Evolutionary conservation across 2,113 vertebrate species (phyloP), one percentile per base, ranked within the genome.

Genomic region (Notothenia coriiceps): DNA sequence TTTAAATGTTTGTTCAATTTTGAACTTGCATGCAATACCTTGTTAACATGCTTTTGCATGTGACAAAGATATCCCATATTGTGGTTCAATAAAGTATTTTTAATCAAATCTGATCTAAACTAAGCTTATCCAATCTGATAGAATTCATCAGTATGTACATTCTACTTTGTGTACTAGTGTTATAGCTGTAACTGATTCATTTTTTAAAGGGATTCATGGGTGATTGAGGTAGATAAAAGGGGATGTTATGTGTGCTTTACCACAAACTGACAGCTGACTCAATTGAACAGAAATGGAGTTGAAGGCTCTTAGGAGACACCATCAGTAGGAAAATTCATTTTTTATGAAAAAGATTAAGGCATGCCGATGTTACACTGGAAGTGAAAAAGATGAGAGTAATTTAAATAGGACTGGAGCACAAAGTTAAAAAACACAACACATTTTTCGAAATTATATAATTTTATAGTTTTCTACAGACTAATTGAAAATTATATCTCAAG

Each of bases 401-500:
- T 47, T 0, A 10, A 62, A 69, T 46, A 17, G 22, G 15, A 29
- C 8, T 52, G 56, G 44, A 29, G 20, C 59, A 55, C 18, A 11
- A 29, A 66, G 29, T 80, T 25, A 56, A 69, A 74, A 73, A 52
- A 29, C 33, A 44, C 2, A 22, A 10, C 62, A 40, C 17, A 57
- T 63, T 64, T 54, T 74, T 10, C 51, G 3, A 6, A 18, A 68
- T 56, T 22, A 20, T 20, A 17, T 18, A 15, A 52, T 61, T 64
- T 49, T 49, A 63, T 49, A 44, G 8, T 66, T 74, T 82, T 70
- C 33, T 51, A 5, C 13, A 35, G 40, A 67, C 68, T 22, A 76
- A 80, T 69, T 77, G 65, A 84, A 88, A 70, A 79, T 18, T 25
- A 73, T 73, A 25, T 62, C 66, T 80, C 14, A 55, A 63, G 49